Percentiles rank a stretch among this genome's conserved stretches.
phyloP scores from a whole-genome alignment of 2,888 invertebrate genomes.

The Drosophila helvetica region DNA sequence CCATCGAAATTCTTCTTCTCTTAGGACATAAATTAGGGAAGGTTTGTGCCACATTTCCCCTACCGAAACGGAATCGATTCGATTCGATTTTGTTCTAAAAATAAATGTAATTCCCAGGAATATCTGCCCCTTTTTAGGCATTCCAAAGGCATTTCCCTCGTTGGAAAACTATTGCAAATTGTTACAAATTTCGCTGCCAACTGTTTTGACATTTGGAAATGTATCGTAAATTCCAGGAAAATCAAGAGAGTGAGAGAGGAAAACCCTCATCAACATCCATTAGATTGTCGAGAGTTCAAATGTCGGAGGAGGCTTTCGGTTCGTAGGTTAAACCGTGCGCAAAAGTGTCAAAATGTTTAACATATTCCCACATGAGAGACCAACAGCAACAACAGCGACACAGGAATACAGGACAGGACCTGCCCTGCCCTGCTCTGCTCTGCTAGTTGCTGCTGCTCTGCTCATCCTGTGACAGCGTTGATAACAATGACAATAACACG shows the following conservation, averaged over 20 bases:
- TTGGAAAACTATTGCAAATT: conserved; percentile 45
- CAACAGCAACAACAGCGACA: background rate
- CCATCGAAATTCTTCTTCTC: fast-evolving
- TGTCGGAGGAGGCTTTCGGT: conserved; percentile 31
- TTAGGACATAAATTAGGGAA: background rate
- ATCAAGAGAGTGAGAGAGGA: conserved; percentile 16
- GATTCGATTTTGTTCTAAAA: background rate
- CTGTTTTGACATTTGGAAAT: conserved; percentile 33
- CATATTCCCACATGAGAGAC: conserved; percentile 74
- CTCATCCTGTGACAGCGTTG: conserved; percentile 65
- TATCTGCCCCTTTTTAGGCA: background rate
- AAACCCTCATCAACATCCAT: conserved; percentile 69
- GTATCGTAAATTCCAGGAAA: conserved; percentile 54
- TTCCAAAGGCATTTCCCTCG: background rate
- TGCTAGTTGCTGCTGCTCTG: conserved; percentile 18
- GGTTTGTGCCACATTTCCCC: background rate
- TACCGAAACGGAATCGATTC: background rate
- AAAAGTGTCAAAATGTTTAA: conserved; percentile 78
- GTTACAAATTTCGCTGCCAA: conserved; percentile 50
- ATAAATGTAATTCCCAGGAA: background rate
- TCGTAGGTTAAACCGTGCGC: conserved; percentile 58
- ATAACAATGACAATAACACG: conserved; percentile 76
- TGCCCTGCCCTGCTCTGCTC: conserved; percentile 1
- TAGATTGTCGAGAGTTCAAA: conserved; percentile 64
- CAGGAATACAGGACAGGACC: conserved; percentile 9